A percentile compares a stretch with the other conserved stretches of the same genome.
Evolutionary conservation across 2,888 invertebrate species (phyloP).

Genomic region (Pandemis corylana): DNA sequence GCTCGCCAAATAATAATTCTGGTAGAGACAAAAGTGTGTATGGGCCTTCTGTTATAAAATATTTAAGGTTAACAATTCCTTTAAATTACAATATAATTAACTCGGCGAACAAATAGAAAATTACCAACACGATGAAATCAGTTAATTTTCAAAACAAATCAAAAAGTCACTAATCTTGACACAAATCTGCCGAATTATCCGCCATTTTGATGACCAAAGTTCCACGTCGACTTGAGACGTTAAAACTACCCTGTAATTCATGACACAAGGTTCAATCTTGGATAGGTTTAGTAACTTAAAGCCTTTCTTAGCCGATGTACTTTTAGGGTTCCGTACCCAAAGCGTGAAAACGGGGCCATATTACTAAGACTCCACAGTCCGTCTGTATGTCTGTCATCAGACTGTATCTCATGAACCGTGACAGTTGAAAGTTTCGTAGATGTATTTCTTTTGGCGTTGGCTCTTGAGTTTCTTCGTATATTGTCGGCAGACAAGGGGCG

Average conservation of each 20-base stretch:
- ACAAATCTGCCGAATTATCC: constrained; percentile 7
- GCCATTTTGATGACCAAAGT: not conserved
- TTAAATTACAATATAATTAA: constrained; percentile 3
- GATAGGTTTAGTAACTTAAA: not conserved
- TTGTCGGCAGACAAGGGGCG: too few species aligned
- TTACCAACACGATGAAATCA: not conserved
- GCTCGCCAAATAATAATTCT: too few species aligned
- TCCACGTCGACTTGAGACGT: not conserved
- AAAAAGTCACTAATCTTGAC: not conserved
- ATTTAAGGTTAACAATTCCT: not conserved
- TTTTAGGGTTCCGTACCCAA: too few species aligned
- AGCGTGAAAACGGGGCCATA: too few species aligned
- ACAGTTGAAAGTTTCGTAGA: too few species aligned
- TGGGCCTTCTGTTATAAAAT: too few species aligned
- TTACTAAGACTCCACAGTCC: too few species aligned
- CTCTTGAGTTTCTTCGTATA: too few species aligned
- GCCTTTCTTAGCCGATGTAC: not conserved
- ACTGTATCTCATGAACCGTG: too few species aligned
- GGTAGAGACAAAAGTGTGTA: too few species aligned
- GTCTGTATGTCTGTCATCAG: too few species aligned
- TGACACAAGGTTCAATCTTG: not conserved
- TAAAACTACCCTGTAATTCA: not conserved
- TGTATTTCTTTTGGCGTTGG: too few species aligned
- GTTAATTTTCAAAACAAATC: not conserved
- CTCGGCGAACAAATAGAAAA: not conserved